Percentiles rank a stretch among this genome's conserved stretches.
phyloP scores from a whole-genome alignment of 2,113 vertebrate genomes.

The Guaruba guarouba region DNA sequence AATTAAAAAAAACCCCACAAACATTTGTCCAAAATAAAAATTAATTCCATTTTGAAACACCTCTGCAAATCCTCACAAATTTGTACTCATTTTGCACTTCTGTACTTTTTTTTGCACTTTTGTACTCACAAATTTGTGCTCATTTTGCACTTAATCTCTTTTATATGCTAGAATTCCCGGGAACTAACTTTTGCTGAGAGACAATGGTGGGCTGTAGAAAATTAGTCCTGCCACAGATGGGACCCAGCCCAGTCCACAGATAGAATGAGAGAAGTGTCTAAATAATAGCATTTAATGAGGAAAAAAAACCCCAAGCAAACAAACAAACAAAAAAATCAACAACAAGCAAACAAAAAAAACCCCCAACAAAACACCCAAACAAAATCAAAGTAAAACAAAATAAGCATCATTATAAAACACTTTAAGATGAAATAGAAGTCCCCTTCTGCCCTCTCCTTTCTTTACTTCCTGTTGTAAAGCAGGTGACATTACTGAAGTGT shows the following conservation, averaged over 20 bases:
- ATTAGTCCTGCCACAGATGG: neutral
- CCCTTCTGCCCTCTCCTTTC: neutral
- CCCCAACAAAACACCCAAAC: neutral
- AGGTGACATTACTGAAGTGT: neutral
- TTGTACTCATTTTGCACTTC: neutral
- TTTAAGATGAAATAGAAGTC: neutral
- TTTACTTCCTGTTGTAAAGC: neutral
- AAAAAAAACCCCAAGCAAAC: neutral
- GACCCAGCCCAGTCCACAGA: neutral
- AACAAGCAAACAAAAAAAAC: neutral
- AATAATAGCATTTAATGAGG: neutral
- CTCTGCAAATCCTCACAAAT: neutral
- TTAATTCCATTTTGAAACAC: neutral
- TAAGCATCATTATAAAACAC: neutral
- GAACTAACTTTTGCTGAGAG: neutral
- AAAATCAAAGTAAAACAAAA: neutral
- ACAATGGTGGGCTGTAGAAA: neutral
- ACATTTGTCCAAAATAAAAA: neutral
- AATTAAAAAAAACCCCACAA: fast-evolving
- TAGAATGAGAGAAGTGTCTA: neutral
- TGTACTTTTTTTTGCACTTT: neutral
- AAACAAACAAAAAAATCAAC: neutral
- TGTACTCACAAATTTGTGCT: neutral
- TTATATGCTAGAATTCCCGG: neutral
- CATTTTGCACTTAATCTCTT: neutral